Base-by-base conservation (phyloP, 2,797 vertebrate genomes). In the Hyperoplus immaculatus region DNA sequence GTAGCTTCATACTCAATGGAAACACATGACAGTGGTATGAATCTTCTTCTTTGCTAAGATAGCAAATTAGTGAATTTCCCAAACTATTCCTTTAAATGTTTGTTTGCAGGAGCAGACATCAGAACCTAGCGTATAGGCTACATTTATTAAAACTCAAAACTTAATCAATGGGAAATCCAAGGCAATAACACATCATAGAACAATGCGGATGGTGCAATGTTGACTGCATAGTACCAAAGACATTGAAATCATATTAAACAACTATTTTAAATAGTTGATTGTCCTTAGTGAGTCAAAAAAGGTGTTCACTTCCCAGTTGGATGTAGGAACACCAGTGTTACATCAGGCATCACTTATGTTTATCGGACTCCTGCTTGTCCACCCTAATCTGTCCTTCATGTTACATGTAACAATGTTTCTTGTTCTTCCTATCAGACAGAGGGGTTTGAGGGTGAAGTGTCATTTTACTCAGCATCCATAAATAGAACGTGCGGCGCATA, bases 401-500 rank as follows among this genome's bases (percentile, higher is more conserved):
- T 76, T 69, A 83, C 78, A 78, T 74, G 61, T 57, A 54, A 81
- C 6, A 75, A 63, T 53, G 55, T 45, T 78, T 70, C 62, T n/a
- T 66, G 38, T 70, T 59, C 78, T 78, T 74, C 13, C 70, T 78
- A 77, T 79, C 78, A 87, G 80, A 90, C 77, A 53, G 53, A 82
- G 55, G 81, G 87, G 86, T 91, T 89, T 82, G 82, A 89, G 87
- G 88, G 82, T 67, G 42, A 90, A 93, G 94, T 93, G 92, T 93
- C 90, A 88, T 87, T 93, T 93, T 93, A 93, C 92, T 71, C 80
- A 57, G 83, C 83, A 77, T 92, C 93, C 93, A 93, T 92, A 94
- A 93, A 95, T 95, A 94, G 92, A 93, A 89, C 21, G 63, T 82
- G 77, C 65, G 41, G 72, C 77, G 81, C 82, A 81, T 84, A 86